phyloP scores from a whole-genome alignment of 1,140 invertebrate genomes.

The Drosophila saltans region DNA sequence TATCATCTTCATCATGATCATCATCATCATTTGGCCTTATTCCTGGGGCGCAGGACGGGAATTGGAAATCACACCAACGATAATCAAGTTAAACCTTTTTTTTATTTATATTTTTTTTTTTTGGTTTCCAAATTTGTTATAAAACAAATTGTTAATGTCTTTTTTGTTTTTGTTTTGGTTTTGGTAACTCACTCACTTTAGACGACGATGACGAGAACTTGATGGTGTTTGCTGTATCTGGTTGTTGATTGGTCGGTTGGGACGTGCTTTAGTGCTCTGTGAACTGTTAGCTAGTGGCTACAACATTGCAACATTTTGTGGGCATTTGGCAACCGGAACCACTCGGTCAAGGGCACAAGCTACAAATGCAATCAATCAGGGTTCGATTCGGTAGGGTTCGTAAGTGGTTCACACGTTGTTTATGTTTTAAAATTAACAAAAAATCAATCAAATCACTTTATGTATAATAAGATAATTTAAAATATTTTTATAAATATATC shows the following conservation, averaged over 20 bases:
- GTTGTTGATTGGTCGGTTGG: constrained; percentile 58
- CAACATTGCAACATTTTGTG: constrained; percentile 39
- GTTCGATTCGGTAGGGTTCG: constrained; percentile 46
- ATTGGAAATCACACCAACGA: constrained; percentile 79
- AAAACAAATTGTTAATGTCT: constrained; percentile 68
- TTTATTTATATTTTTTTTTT: constrained; percentile 29
- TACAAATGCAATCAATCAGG: constrained; percentile 50
- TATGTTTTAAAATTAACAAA: constrained; percentile 72
- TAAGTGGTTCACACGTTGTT: constrained; percentile 67
- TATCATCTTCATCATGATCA: constrained; percentile 53
- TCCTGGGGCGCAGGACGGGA: constrained; percentile 66
- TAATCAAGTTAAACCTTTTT: constrained; percentile 71
- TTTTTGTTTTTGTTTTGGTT: constrained; percentile 48
- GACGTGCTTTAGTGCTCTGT: constrained; percentile 67
- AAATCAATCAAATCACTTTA: constrained; percentile 78
- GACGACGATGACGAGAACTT: constrained; percentile 53
- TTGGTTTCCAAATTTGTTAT: constrained; percentile 76
- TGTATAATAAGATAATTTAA: constrained; percentile 66
- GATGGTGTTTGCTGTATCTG: constrained; percentile 52
- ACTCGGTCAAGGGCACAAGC: constrained; percentile 48
- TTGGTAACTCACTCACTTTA: constrained; percentile 71
- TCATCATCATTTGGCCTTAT: constrained; percentile 46
- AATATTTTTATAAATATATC: constrained; percentile 59
- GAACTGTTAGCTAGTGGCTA: constrained; percentile 59
- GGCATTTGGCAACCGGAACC: constrained; percentile 57